A percentile compares a stretch with the other conserved stretches of the same genome.
Evolutionary conservation across 2,888 invertebrate species (phyloP).

Genomic region (Deladenus siricidicola): DNA sequence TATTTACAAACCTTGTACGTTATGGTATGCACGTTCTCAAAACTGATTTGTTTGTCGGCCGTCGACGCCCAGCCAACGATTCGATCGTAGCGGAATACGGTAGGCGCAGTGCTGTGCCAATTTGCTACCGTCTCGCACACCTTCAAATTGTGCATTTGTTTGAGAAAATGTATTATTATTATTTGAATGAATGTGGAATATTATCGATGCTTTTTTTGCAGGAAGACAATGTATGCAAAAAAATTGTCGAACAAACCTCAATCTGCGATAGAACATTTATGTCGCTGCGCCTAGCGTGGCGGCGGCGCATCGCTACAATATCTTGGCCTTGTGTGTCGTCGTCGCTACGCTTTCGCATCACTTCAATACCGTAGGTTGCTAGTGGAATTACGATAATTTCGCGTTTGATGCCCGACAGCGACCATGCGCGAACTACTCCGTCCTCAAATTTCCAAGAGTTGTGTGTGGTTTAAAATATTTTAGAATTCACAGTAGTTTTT

Average conservation of each 20-base stretch:
- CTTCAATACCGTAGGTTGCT: background rate
- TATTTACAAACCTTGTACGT: background rate
- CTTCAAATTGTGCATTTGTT: background rate
- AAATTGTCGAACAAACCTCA: too few relatives aligned
- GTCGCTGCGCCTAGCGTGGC: too few relatives aligned
- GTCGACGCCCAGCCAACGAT: background rate
- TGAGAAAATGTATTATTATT: background rate
- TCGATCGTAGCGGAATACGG: background rate
- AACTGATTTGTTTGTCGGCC: background rate
- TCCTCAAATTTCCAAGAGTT: too few relatives aligned
- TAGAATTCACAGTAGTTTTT: too few relatives aligned
- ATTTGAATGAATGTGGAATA: too few relatives aligned
- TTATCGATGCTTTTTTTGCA: too few relatives aligned
- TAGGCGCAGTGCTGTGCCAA: background rate
- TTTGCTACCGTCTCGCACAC: background rate
- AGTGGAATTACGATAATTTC: background rate
- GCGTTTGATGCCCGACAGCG: background rate
- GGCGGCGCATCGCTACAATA: too few relatives aligned
- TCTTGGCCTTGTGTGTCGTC: background rate
- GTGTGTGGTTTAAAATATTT: too few relatives aligned
- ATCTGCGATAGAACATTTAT: too few relatives aligned
- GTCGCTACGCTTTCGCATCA: background rate
- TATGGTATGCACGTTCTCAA: background rate
- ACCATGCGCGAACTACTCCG: too few relatives aligned
- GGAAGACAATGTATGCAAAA: too few relatives aligned